Evolutionary conservation across 37 sponge, comb jelly and placozoan genomes (phyloP), one percentile per base, ranked within the genome.

Genomic region (Cliona cf. orientalis): DNA sequence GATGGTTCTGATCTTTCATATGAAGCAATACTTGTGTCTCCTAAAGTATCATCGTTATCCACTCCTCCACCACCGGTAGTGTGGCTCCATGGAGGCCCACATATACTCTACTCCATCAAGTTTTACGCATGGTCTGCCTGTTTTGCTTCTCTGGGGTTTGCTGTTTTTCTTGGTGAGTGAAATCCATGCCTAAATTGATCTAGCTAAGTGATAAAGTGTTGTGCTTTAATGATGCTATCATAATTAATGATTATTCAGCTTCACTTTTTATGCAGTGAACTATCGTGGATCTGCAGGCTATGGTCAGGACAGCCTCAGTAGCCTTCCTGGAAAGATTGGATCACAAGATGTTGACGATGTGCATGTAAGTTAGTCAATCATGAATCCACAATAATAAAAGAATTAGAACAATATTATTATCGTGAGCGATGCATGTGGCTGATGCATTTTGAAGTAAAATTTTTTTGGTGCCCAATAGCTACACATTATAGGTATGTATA

Each of bases 231-330:
- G n/a, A n/a, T n/a, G n/a, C n/a, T n/a, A n/a, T n/a, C n/a, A n/a
- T n/a, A n/a, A n/a, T n/a, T n/a, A n/a, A n/a, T n/a, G n/a, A n/a
- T n/a, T n/a, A n/a, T n/a, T n/a, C n/a, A n/a, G n/a, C n/a, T n/a
- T n/a, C n/a, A n/a, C n/a, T n/a, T n/a, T n/a, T n/a, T n/a, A n/a
- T n/a, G n/a, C 46, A 92, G 89, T 93, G n/a, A 98, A 98, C 94
- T 98, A 91, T 78, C 80, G 94, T 40, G 99, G 99, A 0, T 91
- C 97, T 12, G 14, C 41, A 33, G 99, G 99, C 6, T 96, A 86
- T 84, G 97, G 99, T 25, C 79, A 89, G 65, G 86, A 83, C 25
- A 70, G 63, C 40, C 66, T 98, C 1, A 31, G 81, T 29, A 69
- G 84, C 66, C 86, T 98, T 29, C 78, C 68, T 0, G 99, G 99